Evolutionary conservation across 2,888 invertebrate species (phyloP).

Genomic region (Caenorhabditis sulstoni): DNA sequence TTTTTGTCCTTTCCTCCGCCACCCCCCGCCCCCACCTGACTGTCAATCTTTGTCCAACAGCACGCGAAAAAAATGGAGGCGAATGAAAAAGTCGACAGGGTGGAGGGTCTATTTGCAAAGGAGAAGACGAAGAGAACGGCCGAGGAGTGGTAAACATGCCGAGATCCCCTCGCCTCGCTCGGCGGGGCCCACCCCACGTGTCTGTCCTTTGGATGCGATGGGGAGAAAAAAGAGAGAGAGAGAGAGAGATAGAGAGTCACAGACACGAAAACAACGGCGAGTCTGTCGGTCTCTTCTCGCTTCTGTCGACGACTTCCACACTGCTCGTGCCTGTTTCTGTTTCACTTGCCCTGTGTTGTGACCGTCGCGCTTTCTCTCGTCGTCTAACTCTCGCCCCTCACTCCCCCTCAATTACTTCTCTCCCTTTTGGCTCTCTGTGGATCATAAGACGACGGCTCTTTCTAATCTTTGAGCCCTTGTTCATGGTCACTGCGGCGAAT

Average conservation of each 20-base stretch:
- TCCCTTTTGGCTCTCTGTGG: background rate
- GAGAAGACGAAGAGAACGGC: constrained; percentile 15
- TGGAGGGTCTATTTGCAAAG: constrained; percentile 10
- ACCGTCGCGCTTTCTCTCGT: constrained; percentile 37
- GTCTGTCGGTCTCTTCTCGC: constrained; percentile 12
- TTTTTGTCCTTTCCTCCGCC: background rate
- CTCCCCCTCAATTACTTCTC: background rate
- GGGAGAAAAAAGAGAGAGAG: background rate
- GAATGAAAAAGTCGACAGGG: background rate
- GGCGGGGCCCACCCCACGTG: constrained; percentile 2
- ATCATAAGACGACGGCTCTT: constrained; percentile 8
- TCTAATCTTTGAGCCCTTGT: constrained; percentile 8
- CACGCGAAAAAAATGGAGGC: background rate
- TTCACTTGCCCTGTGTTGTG: constrained; percentile 3
- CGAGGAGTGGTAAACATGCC: constrained; percentile 27
- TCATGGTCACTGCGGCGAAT: background rate
- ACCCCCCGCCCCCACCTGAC: constrained; percentile 4
- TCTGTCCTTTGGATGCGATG: background rate
- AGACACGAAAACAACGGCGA: constrained; percentile 1
- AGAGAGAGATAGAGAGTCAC: background rate
- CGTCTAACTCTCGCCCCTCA: constrained; percentile 38
- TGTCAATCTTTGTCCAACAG: constrained; percentile 26
- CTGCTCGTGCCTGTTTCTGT: constrained; percentile 8
- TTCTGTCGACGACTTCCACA: constrained; percentile 8
- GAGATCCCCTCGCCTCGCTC: background rate